These are phyloP conservation scores for Scaptomyza parva DNA, from an alignment of 2,888 invertebrate genomes.

Conservation along the genomic window DNA sequence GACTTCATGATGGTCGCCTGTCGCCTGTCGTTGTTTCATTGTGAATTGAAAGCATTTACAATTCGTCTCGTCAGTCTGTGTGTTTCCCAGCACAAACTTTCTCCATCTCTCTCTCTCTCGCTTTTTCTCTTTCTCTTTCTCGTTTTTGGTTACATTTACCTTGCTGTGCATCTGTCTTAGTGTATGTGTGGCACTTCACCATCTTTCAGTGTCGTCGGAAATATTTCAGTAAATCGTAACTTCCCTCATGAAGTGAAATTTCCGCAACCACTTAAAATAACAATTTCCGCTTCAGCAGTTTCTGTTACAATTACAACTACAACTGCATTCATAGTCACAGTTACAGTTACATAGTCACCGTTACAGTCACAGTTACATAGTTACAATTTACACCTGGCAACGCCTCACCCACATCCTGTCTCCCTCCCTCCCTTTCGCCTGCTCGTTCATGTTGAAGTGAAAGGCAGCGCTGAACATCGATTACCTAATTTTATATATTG, in stretches of 20 bases:
- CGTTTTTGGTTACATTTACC: background rate
- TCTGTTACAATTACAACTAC: conserved; percentile 39
- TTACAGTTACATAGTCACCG: conserved; percentile 12
- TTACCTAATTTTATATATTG: conserved; percentile 67
- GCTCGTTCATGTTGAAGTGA: conserved; percentile 58
- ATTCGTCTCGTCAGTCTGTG: conserved; percentile 51
- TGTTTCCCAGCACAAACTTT: background rate
- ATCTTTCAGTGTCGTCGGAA: conserved; percentile 65
- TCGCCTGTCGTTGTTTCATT: conserved; percentile 26
- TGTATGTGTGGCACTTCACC: conserved; percentile 15
- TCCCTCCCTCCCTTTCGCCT: conserved; percentile 65
- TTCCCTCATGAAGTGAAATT: conserved; percentile 75
- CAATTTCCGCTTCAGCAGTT: conserved; percentile 70
- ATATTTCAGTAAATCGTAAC: conserved; percentile 77
- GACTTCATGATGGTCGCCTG: conserved; percentile 17
- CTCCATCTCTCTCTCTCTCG: conserved; percentile 4
- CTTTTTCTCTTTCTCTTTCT: background rate
- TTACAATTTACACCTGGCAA: conserved; percentile 48
- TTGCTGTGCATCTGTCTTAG: background rate
- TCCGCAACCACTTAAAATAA: conserved; percentile 78
- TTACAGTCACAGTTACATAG: conserved; percentile 8
- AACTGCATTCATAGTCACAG: conserved; percentile 6
- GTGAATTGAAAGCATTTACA: conserved; percentile 53
- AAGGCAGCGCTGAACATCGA: conserved; percentile 55
- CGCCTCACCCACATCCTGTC: conserved; percentile 52